Evolutionary conservation across 2,797 vertebrate species (phyloP), one percentile per base, ranked within the genome.

Genomic region (Muscicapa striata): DNA sequence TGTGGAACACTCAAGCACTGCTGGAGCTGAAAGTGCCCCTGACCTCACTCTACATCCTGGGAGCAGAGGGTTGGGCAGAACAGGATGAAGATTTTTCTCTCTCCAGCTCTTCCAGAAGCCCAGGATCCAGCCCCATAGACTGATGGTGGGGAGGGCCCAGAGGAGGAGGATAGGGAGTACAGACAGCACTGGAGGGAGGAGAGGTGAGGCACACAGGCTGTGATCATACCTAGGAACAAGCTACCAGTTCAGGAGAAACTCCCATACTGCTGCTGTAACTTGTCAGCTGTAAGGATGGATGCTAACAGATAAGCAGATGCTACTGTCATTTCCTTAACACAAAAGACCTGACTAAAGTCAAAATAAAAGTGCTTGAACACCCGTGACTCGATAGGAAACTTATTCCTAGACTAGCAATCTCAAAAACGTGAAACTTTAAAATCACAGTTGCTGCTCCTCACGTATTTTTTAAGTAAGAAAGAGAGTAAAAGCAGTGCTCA

Each of bases 191-290:
- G 2, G n/a, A 62, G 22, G 7, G 10, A 84, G 43, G 27, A 84
- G 46, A 85, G 38, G 23, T 0, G 0, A 55, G 41, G 29, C 21
- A 34, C 2, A 3, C 0, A 6, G 13, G 57, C 55, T 81, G 0
- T 0, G 27, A 62, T 61, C 1, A 1, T 4, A 43, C n/a, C 58
- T 84, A 58, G 7, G 4, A 85, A 78, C 13, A 68, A 78, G 66
- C 38, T 79, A 90, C 46, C 27, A 6, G 48, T 29, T 43, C 46
- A 78, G 54, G 27, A 88, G 48, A 54, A 85, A 41, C n/a, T 48
- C 55, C 58, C 40, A 16, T 17, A 20, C 43, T 76, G 57, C 54
- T 52, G 70, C 82, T 86, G 76, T 29, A 59, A 82, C 48, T 43
- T 93, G 72, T 45, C 70, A 91, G 63, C 48, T 90, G 30, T 41